Evolutionary conservation across 2,113 vertebrate species (phyloP), one percentile per base, ranked within the genome.

Genomic region (Manacus vitellinus): DNA sequence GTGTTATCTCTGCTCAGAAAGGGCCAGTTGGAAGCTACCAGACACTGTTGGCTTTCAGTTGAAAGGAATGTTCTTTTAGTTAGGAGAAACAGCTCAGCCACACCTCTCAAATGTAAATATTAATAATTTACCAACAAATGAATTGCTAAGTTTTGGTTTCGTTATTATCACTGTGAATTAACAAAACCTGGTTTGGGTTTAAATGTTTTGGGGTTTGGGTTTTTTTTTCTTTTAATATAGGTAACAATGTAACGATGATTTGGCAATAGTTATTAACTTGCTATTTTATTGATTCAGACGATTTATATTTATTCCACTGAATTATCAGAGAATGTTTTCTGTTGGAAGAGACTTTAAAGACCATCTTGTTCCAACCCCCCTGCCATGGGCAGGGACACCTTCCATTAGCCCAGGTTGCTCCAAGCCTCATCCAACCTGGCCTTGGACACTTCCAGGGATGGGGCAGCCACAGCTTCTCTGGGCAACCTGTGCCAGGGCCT

Each of bases 401-500:
- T 46, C 14, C 28, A 59, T 39, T 41, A 7, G 2, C 5, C 9
- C 39, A 27, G 24, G 46, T 4, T 46, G 24, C n/a, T 73, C 30
- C 43, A 44, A 72, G 37, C 8, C 10, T 13, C 0, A 0, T 65
- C 33, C 24, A 31, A 2, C 14, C 20, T 52, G 33, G 20, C 39
- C 35, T 49, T 75, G 61, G 55, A 49, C 19, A 37, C 39, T 43
- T 8, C 27, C 54, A 49, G 54, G 41, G 31, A 6, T 70, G 31
- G 27, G 28, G 9, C 27, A 70, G 15, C 18, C 35, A 20, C 47
- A 55, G 54, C 31, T 55, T 30, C 55, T 30, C 70, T 70, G 62
- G 35, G 41, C 68, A 55, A 9, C 35, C 47, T 39, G 31, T 10
- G 28, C 20, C 24, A 58, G 16, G 8, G 28, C 7, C 23, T 55